Evolutionary conservation across 2,888 invertebrate species (phyloP).

Genomic region (Cybosia mesomella): DNA sequence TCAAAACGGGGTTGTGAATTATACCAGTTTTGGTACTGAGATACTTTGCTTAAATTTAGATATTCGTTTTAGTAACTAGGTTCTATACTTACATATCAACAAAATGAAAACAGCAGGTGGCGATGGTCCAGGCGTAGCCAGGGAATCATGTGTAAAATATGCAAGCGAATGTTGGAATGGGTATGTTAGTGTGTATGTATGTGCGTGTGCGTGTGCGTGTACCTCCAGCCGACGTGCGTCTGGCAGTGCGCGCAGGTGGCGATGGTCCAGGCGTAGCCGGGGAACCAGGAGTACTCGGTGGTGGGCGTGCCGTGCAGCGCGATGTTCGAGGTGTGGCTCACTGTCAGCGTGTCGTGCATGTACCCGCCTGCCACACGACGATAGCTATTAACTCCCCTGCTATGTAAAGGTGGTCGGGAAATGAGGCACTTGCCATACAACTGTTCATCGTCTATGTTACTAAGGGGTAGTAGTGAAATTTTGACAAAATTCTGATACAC

Average conservation of each 20-base stretch:
- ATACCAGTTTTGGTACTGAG: not conserved
- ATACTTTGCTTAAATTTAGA: too few relatives aligned
- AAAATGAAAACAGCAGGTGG: too few relatives aligned
- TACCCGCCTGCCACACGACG: conserved; percentile 69
- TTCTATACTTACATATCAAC: too few relatives aligned
- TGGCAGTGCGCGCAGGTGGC: conserved; percentile 68
- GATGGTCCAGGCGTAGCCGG: conserved; percentile 81
- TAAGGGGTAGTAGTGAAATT: too few relatives aligned
- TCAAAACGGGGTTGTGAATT: not conserved
- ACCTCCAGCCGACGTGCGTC: conserved; percentile 78
- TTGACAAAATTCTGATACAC: too few relatives aligned
- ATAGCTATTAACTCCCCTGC: too few relatives aligned
- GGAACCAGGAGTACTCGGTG: conserved; percentile 82
- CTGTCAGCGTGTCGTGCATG: conserved; percentile 83
- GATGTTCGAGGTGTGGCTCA: conserved; percentile 61
- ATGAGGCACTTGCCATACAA: too few relatives aligned
- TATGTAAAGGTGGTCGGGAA: too few relatives aligned
- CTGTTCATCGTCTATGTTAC: too few relatives aligned
- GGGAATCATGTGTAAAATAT: not conserved
- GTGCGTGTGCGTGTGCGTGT: not conserved
- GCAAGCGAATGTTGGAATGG: too few relatives aligned
- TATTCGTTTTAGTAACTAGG: too few relatives aligned
- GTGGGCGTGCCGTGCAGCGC: conserved; percentile 62
- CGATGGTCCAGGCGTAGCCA: not conserved
- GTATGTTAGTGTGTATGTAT: not conserved